Evolutionary conservation across 1,140 invertebrate genomes (phyloP), one percentile per base, ranked within the genome.

Genomic region (Papilio aristodemus): DNA sequence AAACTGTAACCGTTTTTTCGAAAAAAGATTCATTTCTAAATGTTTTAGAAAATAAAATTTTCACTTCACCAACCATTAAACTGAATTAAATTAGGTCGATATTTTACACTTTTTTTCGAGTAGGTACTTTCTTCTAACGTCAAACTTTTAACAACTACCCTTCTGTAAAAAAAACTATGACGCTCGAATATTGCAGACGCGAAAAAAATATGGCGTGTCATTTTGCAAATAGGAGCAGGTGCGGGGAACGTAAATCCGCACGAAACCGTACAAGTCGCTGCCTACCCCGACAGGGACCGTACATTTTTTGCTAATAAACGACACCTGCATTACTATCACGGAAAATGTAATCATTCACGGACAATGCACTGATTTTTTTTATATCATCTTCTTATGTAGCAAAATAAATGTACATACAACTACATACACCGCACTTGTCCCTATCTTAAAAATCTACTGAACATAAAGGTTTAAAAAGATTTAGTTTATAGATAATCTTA

Each of bases 211-310:
- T 63, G 19, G 38, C 38, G 60, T 63, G 37, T 63, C 60, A 41
- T 41, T 63, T 41, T 41, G 60, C 60, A 39, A 43, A 43, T 4
- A 27, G 58, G 17, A 43, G 62, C 62, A 64, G 62, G 62, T 64
- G 59, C 59, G 39, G 62, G 37, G 37, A 19, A 64, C 19, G 39
- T 43, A 64, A 64, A 64, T 64, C 62, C 62, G 62, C 62, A 64
- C 62, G 62, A 64, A 64, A 64, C 62, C 62, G 62, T 64, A 64
- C 62, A 64, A 64, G 62, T 64, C 25, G 17, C 36, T 43, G 62
- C 19, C 62, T 41, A 39, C 37, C 19, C 62, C 62, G 38, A 27
- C 25, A n/a, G 54, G 13, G 60, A 8, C 19, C 19, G 39, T 43
- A 43, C 10, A 17, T 25, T 64, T 64, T 64, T 64, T 64, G 62